Evolutionary conservation across 2,113 vertebrate genomes (phyloP).

Genomic region (Ailurus styani): DNA sequence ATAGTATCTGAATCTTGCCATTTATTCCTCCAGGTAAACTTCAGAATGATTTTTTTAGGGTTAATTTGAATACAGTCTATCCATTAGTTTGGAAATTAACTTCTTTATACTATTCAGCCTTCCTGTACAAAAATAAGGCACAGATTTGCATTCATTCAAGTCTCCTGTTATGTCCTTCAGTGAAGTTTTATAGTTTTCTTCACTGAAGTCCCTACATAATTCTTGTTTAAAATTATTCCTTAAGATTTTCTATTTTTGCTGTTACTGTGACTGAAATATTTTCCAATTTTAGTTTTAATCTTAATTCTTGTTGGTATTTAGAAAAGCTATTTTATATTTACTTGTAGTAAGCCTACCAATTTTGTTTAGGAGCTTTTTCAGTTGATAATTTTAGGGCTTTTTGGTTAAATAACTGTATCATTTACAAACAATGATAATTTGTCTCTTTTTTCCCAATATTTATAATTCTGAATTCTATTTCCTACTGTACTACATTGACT

Average conservation of each 20-base stretch:
- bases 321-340: not conserved
- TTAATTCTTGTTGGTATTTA: not conserved
- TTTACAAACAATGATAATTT: not conserved
- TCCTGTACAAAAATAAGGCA: not conserved
- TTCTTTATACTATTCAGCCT: not conserved
- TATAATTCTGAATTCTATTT: not conserved
- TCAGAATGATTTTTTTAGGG: not conserved
- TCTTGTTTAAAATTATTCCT: not conserved
- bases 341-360: not conserved
- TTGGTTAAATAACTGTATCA: not conserved
- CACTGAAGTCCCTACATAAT: not conserved
- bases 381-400: not conserved
- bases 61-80: not conserved
- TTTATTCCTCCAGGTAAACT: not conserved
- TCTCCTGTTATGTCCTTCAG: not conserved
- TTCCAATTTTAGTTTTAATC: not conserved
- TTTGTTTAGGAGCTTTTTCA: not conserved
- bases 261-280: not conserved
- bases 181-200: not conserved
- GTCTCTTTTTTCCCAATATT: not conserved
- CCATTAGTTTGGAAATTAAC: not conserved
- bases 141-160: not conserved
- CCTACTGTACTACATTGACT: not conserved
- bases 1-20: not conserved
- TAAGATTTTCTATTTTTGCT: not conserved